These are phyloP conservation scores for Aeoliscus strigatus DNA, from an alignment of 2,797 vertebrate genomes.

Conservation along the genomic window DNA sequence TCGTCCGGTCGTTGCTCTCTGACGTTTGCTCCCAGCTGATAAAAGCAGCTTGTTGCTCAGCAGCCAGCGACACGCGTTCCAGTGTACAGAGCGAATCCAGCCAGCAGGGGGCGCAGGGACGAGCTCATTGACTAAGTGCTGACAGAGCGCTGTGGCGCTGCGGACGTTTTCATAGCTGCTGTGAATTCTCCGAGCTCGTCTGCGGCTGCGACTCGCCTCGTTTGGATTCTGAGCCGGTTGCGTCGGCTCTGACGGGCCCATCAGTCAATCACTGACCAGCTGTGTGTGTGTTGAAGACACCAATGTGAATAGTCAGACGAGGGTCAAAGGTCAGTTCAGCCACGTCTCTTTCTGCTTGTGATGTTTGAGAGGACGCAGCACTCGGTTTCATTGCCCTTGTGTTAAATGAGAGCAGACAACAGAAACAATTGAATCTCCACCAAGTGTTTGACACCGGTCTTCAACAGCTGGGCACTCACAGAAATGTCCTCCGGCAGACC, in stretches of 20 bases:
- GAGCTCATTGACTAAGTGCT: slow-evolving; percentile 40
- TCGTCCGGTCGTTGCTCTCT: slow-evolving; percentile 36
- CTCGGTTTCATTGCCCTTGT: background rate
- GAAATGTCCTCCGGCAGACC: slow-evolving; percentile 85
- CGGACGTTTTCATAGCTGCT: slow-evolving; percentile 27
- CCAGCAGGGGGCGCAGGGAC: slow-evolving; percentile 24
- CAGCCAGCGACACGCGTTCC: slow-evolving; percentile 42
- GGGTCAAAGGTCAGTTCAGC: too few species aligned
- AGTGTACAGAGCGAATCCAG: slow-evolving; percentile 33
- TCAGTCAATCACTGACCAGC: slow-evolving; percentile 60
- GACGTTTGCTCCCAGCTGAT: too few species aligned
- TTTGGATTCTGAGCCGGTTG: too few species aligned
- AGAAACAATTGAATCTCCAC: too few species aligned
- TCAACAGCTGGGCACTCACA: slow-evolving; percentile 74
- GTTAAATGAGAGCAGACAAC: too few species aligned
- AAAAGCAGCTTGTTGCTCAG: slow-evolving; percentile 17
- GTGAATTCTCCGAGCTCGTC: slow-evolving; percentile 33
- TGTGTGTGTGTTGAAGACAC: too few species aligned
- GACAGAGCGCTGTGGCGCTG: slow-evolving; percentile 38
- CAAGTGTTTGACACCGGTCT: background rate
- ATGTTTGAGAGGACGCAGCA: too few species aligned
- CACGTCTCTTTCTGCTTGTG: too few species aligned
- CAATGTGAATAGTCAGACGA: too few species aligned
- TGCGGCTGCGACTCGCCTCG: slow-evolving; percentile 33
- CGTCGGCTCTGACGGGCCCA: slow-evolving; percentile 45